phyloP scores from a whole-genome alignment of 2,113 vertebrate genomes.

The Atlantisia rogersi region DNA sequence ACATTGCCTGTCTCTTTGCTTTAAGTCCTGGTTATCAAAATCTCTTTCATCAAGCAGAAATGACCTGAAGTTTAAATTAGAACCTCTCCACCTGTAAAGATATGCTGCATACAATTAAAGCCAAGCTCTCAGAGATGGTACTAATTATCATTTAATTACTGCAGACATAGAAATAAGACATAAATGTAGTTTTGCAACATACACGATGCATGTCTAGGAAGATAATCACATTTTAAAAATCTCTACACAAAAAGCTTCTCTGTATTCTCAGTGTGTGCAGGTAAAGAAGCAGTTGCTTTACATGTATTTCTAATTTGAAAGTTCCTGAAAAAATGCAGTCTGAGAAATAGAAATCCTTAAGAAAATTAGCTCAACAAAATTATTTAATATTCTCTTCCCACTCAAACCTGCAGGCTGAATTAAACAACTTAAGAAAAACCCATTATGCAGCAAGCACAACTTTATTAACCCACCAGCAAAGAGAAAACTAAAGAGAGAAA shows the following conservation, averaged over 20 bases:
- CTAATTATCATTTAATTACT: conserved; percentile 16
- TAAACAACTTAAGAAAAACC: neutral
- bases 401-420: neutral
- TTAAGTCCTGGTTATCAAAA: neutral
- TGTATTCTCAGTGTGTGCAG: neutral
- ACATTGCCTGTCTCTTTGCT: neutral
- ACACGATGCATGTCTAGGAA: neutral
- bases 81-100: neutral
- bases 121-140: neutral
- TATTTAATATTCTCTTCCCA: neutral
- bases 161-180: neutral
- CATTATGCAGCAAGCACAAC: neutral
- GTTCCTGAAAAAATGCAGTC: neutral
- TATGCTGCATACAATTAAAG: neutral
- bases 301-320: neutral
- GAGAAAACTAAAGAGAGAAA: neutral
- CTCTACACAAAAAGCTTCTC: neutral
- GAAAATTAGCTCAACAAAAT: neutral
- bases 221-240: neutral
- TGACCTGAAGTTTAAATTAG: neutral
- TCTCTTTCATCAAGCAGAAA: neutral
- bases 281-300: neutral
- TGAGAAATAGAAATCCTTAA: neutral
- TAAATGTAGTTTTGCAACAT: neutral
- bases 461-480: neutral